Base-by-base conservation (phyloP, 1,140 invertebrate species). In the Holcopasites calliopsidis region DNA sequence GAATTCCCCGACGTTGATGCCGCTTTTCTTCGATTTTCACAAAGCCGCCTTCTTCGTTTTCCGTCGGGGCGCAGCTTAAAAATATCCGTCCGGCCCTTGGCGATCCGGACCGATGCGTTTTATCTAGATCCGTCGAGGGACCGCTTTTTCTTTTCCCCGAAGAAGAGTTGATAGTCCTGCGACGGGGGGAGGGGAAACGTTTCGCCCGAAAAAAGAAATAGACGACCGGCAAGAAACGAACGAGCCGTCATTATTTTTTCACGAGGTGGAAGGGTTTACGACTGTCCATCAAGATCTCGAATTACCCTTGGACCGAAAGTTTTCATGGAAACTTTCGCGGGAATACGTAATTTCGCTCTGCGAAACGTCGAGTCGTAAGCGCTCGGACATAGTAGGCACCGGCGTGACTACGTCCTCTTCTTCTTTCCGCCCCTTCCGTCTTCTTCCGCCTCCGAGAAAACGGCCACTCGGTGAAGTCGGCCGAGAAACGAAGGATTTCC, bases 231-330 rank as follows among this genome's bases (percentile, higher is more conserved):
- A 64, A 54, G 21, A 49, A 77, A 77, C 71, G 71, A 72, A 35
- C 57, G n/a, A 21, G 49, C 16, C 77, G 60, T 71, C 79, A 60
- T 79, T 79, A 61, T 68, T 78, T 72, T 50, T n/a, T n/a, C 62
- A 55, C 57, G 42, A 72, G 35, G 55, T 62, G 50, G 65, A 82
- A 55, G 80, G 68, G 68, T 82, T 82, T 80, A 80, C 80, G 78
- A 77, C 77, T 80, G 80, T 82, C 68, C 73, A 80, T 82, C 80
- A 80, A 72, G 78, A 72, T 80, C 57, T 68, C 47, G 76, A 82
- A 77, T 77, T 66, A 49, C 66, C 40, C 8, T n/a, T n/a, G 52
- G 35, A 62, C 61, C 66, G 38, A 80, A 82, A n/a, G 31, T 82
- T 80, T 65, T 16, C 77, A 47, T 44, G 40, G 73, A 66, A 55